phyloP scores from a whole-genome alignment of 2,113 vertebrate species.

The Arvicanthis niloticus region DNA sequence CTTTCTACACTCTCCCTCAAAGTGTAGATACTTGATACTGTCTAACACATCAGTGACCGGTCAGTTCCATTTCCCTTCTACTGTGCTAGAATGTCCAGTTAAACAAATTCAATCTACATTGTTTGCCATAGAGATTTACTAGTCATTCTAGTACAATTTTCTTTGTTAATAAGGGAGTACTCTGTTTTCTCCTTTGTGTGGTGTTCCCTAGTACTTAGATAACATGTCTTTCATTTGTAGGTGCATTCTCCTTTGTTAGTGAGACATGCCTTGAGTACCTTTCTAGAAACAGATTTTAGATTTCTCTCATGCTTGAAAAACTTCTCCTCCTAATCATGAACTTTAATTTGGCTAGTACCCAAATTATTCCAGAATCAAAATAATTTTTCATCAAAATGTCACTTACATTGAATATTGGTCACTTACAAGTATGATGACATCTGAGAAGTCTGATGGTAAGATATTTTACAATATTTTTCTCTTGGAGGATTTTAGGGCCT shows the following conservation, averaged over 20 bases:
- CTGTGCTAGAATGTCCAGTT: not conserved
- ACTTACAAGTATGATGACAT: conserved; percentile 3
- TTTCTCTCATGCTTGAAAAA: conserved; percentile 17
- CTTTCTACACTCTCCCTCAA: not conserved
- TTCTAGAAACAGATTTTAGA: conserved; percentile 43
- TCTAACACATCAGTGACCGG: not conserved
- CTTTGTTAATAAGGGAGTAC: conserved; percentile 28
- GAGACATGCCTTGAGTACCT: not conserved
- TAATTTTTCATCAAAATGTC: conserved; percentile 38
- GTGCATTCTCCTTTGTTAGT: conserved; percentile 29
- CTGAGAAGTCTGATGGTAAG: not conserved
- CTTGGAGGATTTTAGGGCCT: not conserved
- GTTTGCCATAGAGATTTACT: conserved; percentile 4
- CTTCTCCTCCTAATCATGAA: not conserved
- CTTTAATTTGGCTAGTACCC: conserved; percentile 10
- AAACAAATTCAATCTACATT: conserved; percentile 9
- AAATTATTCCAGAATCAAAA: conserved; percentile 69
- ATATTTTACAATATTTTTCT: not conserved
- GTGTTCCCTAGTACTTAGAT: conserved; percentile 12
- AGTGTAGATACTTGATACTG: not conserved
- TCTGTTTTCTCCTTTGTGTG: conserved; percentile 36
- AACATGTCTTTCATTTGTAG: not conserved
- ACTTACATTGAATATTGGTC: not conserved
- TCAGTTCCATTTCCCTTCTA: not conserved
- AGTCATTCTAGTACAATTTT: not conserved